Base-by-base conservation (phyloP, 2,888 invertebrate genomes). In the Pterobdella sp. region DNA sequence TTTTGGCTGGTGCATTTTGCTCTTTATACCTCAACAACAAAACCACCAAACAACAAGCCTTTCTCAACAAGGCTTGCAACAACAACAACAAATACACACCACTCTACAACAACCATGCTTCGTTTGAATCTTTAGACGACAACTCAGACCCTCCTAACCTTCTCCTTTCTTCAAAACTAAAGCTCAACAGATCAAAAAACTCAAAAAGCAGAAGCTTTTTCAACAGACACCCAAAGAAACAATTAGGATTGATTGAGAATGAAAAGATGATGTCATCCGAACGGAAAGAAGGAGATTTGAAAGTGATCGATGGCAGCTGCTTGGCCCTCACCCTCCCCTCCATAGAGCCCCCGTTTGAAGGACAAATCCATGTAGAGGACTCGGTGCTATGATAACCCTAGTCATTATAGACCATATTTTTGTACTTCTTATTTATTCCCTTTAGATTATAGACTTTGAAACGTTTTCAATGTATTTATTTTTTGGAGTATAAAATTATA, bases 361-460 rank as follows among this genome's bases (percentile, higher is more conserved):
- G 69, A 29, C 56, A 71, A n/a, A 63, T 63, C 0, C 71, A 71
- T 32, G 60, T 71, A 26, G 63, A 71, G 35, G 71, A 71, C 32
- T 71, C 71, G n/a, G 71, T 71, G 32, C 36, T 71, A 52, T 71
- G 37, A 71, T 22, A 7, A 42, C 22, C 49, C 7, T 42, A 42
- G 7, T 42, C 22, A 14, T 42, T 14, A 42, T 42, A 42, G 49
- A 42, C 49, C 49, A 42, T 42, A 14, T 42, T 42, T 42, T 14
- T 42, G 49, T 14, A 42, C 10, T 42, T 42, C 49, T 42, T 42
- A 22, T 42, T 42, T 42, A 42, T 14, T n/a, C n/a, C n/a, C n/a
- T n/a, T n/a, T n/a, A n/a, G n/a, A 14, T 42, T 42, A 42, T 42
- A 42, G 49, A 42, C 49, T 7, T 42, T 42, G 10, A 14, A 22